Conservation (phyloP, 1,140 invertebrate species). For the Lepidurus packardi region DNA sequence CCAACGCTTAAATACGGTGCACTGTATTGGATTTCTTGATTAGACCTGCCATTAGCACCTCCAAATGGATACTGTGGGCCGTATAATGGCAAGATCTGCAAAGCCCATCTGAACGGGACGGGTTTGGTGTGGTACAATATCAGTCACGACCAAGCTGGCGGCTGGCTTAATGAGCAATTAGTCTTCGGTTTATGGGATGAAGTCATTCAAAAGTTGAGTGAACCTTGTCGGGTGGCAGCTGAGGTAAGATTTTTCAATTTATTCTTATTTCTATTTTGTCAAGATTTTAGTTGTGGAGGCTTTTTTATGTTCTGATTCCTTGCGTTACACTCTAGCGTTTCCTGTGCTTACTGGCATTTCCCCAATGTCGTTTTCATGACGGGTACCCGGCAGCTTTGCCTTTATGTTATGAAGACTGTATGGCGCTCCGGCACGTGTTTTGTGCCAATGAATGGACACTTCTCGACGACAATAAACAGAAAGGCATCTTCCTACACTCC, state of each 20-base stretch:
- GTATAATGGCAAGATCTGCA: constrained; percentile 83
- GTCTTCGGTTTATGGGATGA: constrained; percentile 75
- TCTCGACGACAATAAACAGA: constrained; percentile 79
- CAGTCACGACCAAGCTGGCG: constrained; percentile 57
- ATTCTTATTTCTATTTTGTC: constrained; percentile 29
- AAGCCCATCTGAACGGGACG: constrained; percentile 62
- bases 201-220: constrained; percentile 66
- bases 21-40: background rate
- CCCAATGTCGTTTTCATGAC: constrained; percentile 65
- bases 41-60: background rate
- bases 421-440: constrained; percentile 79
- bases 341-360: constrained; percentile 86
- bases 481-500: constrained; percentile 68
- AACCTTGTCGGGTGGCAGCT: constrained; percentile 76
- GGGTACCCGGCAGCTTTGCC: constrained; percentile 54
- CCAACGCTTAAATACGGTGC: background rate
- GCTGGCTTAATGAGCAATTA: constrained; percentile 77
- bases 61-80: constrained; percentile 68
- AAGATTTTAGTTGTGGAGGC: too few species aligned
- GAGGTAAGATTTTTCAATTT: constrained; percentile 52
- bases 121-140: constrained; percentile 78
- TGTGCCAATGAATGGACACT: constrained; percentile 89
- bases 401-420: constrained; percentile 81
- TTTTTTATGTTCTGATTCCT: background rate
- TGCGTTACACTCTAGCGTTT: constrained; percentile 57